These are phyloP conservation scores for Neodontobutis hainanensis DNA, from an alignment of 2,113 vertebrate genomes.

Conservation along the genomic window DNA sequence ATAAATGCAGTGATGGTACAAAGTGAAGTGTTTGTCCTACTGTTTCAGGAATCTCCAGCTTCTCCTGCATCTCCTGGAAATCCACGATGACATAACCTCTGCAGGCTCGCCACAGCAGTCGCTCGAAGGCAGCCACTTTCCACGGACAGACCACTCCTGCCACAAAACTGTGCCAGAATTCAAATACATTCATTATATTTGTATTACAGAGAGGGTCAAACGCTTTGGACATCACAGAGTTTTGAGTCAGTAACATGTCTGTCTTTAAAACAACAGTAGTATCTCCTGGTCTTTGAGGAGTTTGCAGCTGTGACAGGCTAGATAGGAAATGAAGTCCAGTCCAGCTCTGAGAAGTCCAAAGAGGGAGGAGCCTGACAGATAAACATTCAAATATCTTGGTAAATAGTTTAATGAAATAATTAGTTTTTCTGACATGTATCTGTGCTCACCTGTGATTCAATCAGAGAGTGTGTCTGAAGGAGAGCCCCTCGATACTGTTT, in stretches of 20 bases:
- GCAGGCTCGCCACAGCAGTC: slow-evolving; percentile 98
- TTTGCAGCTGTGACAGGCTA: no score
- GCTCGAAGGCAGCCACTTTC: slow-evolving; percentile 94
- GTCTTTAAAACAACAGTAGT: no score
- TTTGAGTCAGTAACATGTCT: no score
- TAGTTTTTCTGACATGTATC: background rate
- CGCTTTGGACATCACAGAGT: no score
- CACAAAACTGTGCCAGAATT: slow-evolving; percentile 84
- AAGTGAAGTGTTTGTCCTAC: slow-evolving; percentile 69
- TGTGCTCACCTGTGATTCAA: slow-evolving; percentile 1
- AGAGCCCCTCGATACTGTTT: background rate
- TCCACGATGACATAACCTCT: slow-evolving; percentile 96
- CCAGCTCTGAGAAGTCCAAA: slow-evolving; percentile 1
- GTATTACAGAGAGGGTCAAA: no score
- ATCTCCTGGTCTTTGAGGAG: no score
- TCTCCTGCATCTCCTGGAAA: slow-evolving; percentile 95
- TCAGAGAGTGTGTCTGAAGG: slow-evolving; percentile 1
- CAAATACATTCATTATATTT: background rate
- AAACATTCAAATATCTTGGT: background rate
- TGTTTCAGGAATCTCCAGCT: slow-evolving; percentile 92
- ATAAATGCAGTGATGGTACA: background rate
- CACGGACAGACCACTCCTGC: slow-evolving; percentile 96
- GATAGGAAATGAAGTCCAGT: background rate
- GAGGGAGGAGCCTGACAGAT: background rate
- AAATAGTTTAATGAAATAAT: background rate